phyloP scores from a whole-genome alignment of 2,113 vertebrate genomes.

The Nerophis lumbriciformis region DNA sequence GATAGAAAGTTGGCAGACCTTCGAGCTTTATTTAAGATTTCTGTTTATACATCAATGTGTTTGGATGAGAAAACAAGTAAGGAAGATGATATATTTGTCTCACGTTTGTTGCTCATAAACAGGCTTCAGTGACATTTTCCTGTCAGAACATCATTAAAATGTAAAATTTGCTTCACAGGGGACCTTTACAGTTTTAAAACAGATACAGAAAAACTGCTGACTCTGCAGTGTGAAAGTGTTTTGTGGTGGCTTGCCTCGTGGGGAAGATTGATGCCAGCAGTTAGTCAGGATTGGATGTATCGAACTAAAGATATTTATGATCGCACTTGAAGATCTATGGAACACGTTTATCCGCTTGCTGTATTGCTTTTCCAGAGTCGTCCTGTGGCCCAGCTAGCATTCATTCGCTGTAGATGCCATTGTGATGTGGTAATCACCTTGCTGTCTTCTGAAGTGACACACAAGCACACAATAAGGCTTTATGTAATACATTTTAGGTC shows the following conservation, averaged over 20 bases:
- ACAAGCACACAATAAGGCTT: background rate
- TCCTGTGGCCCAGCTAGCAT: no score
- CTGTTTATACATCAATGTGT: no score
- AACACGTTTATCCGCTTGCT: background rate
- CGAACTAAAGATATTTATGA: background rate
- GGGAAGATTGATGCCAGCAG: constrained; percentile 10
- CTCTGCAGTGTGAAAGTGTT: constrained; percentile 7
- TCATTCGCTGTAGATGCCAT: background rate
- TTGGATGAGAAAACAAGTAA: no score
- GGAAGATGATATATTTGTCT: no score
- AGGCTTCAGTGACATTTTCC: no score
- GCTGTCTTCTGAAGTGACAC: background rate
- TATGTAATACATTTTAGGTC: background rate
- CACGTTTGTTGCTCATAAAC: no score
- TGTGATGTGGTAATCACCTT: background rate
- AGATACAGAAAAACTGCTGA: constrained; percentile 1
- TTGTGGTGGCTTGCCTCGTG: constrained; percentile 14
- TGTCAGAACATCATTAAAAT: no score
- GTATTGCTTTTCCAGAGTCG: no score
- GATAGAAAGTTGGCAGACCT: no score
- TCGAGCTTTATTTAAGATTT: no score
- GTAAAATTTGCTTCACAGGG: no score
- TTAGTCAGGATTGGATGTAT: constrained; percentile 1
- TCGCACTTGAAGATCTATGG: constrained; percentile 3
- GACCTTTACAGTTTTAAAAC: no score